These are phyloP conservation scores for Periphyllus acericola DNA, from an alignment of 2,888 invertebrate genomes.

Conservation along the genomic window DNA sequence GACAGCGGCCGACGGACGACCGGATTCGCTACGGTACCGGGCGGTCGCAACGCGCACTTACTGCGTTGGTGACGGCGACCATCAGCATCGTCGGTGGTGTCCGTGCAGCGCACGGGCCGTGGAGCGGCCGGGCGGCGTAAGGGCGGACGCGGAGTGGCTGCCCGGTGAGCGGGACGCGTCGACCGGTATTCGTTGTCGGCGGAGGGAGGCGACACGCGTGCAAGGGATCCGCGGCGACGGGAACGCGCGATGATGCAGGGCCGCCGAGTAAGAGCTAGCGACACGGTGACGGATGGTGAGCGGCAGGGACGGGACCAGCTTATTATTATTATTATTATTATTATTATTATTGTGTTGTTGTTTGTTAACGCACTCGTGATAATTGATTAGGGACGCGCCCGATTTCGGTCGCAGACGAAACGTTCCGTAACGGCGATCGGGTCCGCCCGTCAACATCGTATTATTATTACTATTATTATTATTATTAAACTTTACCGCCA, in stretches of 20 bases:
- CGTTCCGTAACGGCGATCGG: not conserved
- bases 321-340: not conserved
- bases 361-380: not conserved
- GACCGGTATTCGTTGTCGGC: not conserved
- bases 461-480: too few relatives aligned
- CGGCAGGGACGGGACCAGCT: not conserved
- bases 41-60: conserved; percentile 44
- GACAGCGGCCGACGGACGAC: too few relatives aligned
- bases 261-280: not conserved
- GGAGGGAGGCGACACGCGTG: not conserved
- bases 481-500: too few relatives aligned
- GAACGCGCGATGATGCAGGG: not conserved
- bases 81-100: conserved; percentile 12
- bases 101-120: not conserved
- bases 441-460: not conserved
- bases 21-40: conserved; percentile 16
- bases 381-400: not conserved
- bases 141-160: not conserved
- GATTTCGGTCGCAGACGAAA: not conserved
- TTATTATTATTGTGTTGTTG: too few relatives aligned
- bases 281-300: not conserved
- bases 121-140: not conserved
- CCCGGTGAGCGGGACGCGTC: not conserved
- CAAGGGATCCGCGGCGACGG: not conserved
- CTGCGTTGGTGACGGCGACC: conserved; percentile 21